phyloP scores from a whole-genome alignment of 2,888 invertebrate genomes.

The Dolichomitus sp. region DNA sequence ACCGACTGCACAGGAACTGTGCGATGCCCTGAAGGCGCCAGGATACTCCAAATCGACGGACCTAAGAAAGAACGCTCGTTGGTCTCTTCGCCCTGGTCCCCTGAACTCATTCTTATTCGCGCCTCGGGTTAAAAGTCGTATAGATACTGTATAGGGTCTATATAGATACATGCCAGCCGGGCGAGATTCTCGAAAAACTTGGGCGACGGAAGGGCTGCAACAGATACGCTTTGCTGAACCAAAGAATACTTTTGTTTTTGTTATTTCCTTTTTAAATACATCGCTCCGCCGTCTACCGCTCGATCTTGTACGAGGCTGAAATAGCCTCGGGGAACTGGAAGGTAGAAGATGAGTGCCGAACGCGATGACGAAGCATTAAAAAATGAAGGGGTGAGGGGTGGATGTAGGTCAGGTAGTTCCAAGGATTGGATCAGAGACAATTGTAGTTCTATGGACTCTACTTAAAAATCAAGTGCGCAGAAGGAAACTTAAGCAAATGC shows the following conservation, averaged over 20 bases:
- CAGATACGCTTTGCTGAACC: slow-evolving; percentile 67
- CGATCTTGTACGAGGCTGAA: slow-evolving; percentile 27
- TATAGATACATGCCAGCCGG: background rate
- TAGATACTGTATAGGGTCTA: slow-evolving; percentile 39
- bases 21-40: slow-evolving; percentile 72
- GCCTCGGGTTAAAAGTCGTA: slow-evolving; percentile 78
- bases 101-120: slow-evolving; percentile 81
- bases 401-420: slow-evolving; percentile 45
- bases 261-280: slow-evolving; percentile 37
- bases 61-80: slow-evolving; percentile 12
- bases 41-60: slow-evolving; percentile 46
- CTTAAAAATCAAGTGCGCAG: background rate
- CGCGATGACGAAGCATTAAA: slow-evolving; percentile 48
- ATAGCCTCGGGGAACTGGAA: slow-evolving; percentile 16
- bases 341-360: slow-evolving; percentile 26
- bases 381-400: slow-evolving; percentile 29
- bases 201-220: slow-evolving; percentile 74
- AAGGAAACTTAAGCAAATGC: background rate
- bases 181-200: slow-evolving; percentile 16
- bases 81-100: slow-evolving; percentile 31
- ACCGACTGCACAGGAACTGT: slow-evolving; percentile 78
- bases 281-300: slow-evolving; percentile 56
- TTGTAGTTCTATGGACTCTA: background rate
- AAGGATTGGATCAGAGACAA: slow-evolving; percentile 1
- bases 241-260: slow-evolving; percentile 4